Evolutionary conservation across 1,140 invertebrate genomes (phyloP), one percentile per base, ranked within the genome.

Genomic region (Telenomus remus): DNA sequence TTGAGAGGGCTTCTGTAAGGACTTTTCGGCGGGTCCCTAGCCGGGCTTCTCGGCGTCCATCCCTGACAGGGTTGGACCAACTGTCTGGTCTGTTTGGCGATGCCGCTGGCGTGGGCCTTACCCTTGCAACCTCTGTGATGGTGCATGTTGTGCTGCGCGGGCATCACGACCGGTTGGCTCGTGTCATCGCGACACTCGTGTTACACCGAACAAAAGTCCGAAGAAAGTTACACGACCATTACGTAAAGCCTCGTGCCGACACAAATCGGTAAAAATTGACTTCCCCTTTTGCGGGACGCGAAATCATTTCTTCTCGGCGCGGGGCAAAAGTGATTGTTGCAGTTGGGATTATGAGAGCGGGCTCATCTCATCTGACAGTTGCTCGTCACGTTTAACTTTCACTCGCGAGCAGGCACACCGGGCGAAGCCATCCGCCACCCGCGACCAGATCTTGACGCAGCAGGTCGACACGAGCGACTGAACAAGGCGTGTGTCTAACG

Each of bases 81-180:
- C 42, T 49, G 55, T 16, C 61, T 66, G 59, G 49, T 81, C 46
- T 85, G 82, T 74, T 90, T 90, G 9, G 82, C 85, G 37, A 90
- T 90, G 4, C 92, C 92, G 54, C 91, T 90, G 6, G 91, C 93
- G 76, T 94, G 93, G 0, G 92, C 90, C 73, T 92, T 92, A 37
- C 93, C 93, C 12, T 91, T 92, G 79, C 93, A 94, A 27, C 91
- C 91, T 74, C 90, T 90, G 82, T 94, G 93, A 68, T 91, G 90
- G 35, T 90, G 89, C 56, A 91, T 88, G 70, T 85, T 86, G 47
- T 83, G 42, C 14, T 79, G 73, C 6, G 90, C 89, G 13, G 91
- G 90, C 84, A 85, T 86, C 35, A 16, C 60, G 50, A 71, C 19
- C 15, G 1, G 19, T 44, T 16, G n/a, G 6, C 35, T 44, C 35